Base-by-base conservation (phyloP, 2,888 invertebrate species). In the Hymenopus coronatus region DNA sequence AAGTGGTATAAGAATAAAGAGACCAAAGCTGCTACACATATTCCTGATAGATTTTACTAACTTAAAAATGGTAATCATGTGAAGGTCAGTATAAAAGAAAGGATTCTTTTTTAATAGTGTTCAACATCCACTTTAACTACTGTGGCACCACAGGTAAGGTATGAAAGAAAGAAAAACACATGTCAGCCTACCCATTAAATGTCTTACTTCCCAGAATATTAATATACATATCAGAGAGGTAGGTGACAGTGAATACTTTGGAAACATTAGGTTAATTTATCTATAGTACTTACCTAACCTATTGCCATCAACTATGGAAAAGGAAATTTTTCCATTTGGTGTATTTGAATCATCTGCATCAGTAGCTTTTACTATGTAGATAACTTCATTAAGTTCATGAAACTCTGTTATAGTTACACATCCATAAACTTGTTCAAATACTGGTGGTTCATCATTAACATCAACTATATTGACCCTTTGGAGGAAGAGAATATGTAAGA, bases 341-440 rank as follows among this genome's bases (percentile, higher is more conserved):
- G 96, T 95, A 85, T 94, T 93, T 7, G 96, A 96, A 93, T 98
- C 98, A 93, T 98, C 98, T 0, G 95, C 96, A 93, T 98, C 98
- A n/a, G 95, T 96, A 0, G 96, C 98, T 90, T 96, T 95, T 15
- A 98, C 94, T 0, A 96, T 94, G n/a, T 96, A 95, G 88, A 98
- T 95, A 3, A 96, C 94, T 91, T 98, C 97, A 28, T 96, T 95
- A n/a, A 95, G 93, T 91, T 97, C 96, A 92, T 98, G 98, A 93
- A 98, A 98, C 93, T 98, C 98, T 0, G 97, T 97, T 89, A 98
- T 96, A 27, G 96, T 96, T 0, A 96, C 94, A 92, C 98, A 98
- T 1, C 95, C 95, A 4, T 94, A 93, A 33, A 90, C 91, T 20
- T 90, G 91, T 27, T 95, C 95, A 33, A 98, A 94, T 88, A 96